Percentiles rank a stretch among this genome's conserved stretches.
These are phyloP conservation scores for Anodontia alba DNA, from an alignment of 2,888 invertebrate species.

Conservation along the genomic window DNA sequence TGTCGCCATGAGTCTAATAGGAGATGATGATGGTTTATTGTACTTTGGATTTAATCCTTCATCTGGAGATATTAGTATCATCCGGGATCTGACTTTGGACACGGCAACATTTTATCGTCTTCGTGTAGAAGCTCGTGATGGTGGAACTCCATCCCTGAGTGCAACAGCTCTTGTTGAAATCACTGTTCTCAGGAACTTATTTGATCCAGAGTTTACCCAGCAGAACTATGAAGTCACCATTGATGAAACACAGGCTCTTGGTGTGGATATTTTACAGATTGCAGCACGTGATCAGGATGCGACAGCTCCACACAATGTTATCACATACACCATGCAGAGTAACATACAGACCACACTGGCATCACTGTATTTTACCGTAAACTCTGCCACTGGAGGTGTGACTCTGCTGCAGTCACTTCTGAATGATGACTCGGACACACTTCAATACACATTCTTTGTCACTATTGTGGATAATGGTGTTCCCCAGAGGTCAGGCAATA, in stretches of 20 bases:
- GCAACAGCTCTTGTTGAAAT: slow-evolving; percentile 69
- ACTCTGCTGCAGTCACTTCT: slow-evolving; percentile 68
- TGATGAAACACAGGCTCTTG: slow-evolving; percentile 66
- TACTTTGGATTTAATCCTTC: slow-evolving; percentile 72
- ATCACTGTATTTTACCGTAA: slow-evolving; percentile 65
- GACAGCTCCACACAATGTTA: slow-evolving; percentile 49
- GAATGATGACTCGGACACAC: slow-evolving; percentile 62
- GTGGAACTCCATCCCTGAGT: slow-evolving; percentile 73
- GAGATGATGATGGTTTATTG: slow-evolving; percentile 68
- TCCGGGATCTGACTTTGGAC: slow-evolving; percentile 66
- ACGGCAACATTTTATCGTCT: slow-evolving; percentile 71
- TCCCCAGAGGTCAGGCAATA: slow-evolving; percentile 45
- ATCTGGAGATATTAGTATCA: slow-evolving; percentile 71
- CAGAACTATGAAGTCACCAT: slow-evolving; percentile 58
- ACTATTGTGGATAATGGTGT: slow-evolving; percentile 61
- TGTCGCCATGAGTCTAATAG: slow-evolving; percentile 64
- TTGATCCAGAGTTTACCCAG: slow-evolving; percentile 64
- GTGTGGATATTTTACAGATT: slow-evolving; percentile 58
- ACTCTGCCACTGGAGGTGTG: slow-evolving; percentile 67
- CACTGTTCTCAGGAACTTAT: slow-evolving; percentile 68
- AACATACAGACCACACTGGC: slow-evolving; percentile 41
- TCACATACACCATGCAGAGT: slow-evolving; percentile 51
- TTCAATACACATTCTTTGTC: slow-evolving; percentile 55
- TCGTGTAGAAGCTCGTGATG: slow-evolving; percentile 77
- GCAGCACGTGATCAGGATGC: slow-evolving; percentile 69